These are phyloP conservation scores for Heliconius melpomene DNA, from an alignment of 1,140 invertebrate genomes.

Conservation along the genomic window DNA sequence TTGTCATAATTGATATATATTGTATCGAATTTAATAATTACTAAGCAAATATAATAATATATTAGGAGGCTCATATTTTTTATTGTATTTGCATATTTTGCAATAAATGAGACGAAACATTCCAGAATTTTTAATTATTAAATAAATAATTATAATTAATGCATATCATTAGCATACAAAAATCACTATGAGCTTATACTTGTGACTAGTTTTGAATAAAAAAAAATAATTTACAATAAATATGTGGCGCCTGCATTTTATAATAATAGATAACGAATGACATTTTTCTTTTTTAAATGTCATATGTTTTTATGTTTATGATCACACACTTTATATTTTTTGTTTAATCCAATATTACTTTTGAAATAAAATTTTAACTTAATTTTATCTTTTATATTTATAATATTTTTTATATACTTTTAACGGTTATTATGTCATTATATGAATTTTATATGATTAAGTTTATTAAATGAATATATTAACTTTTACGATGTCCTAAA, in stretches of 20 bases:
- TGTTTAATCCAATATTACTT: background rate
- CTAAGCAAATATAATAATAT: background rate
- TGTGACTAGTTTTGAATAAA: background rate
- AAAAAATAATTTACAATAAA: slow-evolving; percentile 21
- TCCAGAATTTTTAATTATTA: background rate
- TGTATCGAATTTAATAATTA: background rate
- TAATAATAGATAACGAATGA: slow-evolving; percentile 15
- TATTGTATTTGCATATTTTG: background rate
- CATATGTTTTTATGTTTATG: slow-evolving; percentile 19
- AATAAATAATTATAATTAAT: slow-evolving; percentile 10
- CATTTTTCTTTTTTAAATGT: slow-evolving; percentile 23
- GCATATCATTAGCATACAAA: background rate
- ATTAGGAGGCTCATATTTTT: background rate
- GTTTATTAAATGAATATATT: no score
- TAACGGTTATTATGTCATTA: background rate
- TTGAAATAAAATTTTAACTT: background rate
- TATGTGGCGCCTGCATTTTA: slow-evolving; percentile 31
- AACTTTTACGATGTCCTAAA: no score
- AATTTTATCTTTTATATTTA: background rate
- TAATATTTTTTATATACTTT: background rate
- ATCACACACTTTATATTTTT: slow-evolving; percentile 10
- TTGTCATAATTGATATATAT: no score
- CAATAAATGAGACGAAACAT: background rate
- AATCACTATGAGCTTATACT: background rate
- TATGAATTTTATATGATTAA: background rate